Evolutionary conservation across 1,140 invertebrate genomes (phyloP).

Genomic region (Brachionus rotundiformis): DNA sequence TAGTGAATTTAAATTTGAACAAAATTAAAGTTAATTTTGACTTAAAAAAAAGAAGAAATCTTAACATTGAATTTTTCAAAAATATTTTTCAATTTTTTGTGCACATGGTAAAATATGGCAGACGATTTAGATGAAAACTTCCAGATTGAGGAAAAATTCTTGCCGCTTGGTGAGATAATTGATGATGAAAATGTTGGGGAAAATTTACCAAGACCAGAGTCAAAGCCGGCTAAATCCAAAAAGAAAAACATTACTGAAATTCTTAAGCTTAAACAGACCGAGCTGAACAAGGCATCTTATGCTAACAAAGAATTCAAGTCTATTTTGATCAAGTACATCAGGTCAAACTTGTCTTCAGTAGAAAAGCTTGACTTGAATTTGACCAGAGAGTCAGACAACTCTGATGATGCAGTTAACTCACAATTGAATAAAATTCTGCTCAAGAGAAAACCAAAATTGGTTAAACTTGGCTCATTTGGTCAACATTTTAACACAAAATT

Average conservation of each 20-base stretch:
- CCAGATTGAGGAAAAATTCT: background rate
- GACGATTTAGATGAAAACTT: slow-evolving; percentile 51
- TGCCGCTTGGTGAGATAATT: background rate
- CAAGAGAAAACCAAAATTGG: background rate
- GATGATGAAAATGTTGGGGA: background rate
- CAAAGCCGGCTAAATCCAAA: background rate
- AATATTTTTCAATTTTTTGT: no score
- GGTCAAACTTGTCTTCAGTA: background rate
- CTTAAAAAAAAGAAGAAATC: no score
- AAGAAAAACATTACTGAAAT: slow-evolving; percentile 47
- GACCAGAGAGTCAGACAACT: background rate
- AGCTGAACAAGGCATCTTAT: background rate
- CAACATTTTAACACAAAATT: slow-evolving; percentile 48
- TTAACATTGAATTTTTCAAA: no score
- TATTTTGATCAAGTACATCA: background rate
- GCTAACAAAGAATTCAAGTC: slow-evolving; percentile 26
- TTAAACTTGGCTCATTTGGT: background rate
- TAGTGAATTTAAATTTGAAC: no score
- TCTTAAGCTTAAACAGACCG: slow-evolving; percentile 13
- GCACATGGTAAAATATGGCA: slow-evolving; percentile 11
- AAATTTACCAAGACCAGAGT: background rate
- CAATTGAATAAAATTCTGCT: background rate
- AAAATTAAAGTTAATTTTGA: no score
- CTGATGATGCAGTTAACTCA: background rate
- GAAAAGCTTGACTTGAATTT: slow-evolving; percentile 31